phyloP scores from a whole-genome alignment of 2,113 vertebrate species.

The Nycticryphes semicollaris region DNA sequence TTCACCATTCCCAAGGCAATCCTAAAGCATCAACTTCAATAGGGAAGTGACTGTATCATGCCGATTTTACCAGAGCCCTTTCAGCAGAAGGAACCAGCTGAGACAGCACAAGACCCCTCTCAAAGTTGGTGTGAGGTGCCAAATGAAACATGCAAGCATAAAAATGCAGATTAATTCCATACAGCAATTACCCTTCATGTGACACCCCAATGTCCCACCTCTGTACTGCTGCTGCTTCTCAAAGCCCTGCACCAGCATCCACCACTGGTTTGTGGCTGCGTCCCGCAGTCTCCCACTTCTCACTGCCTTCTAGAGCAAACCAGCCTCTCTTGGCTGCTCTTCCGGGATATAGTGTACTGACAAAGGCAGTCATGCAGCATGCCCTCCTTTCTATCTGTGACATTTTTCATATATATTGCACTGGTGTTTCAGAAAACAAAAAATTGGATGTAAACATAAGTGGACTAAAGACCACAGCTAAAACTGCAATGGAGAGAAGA shows the following conservation, averaged over 20 bases:
- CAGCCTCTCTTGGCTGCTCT: not conserved
- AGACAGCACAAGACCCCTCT: not conserved
- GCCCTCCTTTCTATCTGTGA: not conserved
- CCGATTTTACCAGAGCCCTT: not conserved
- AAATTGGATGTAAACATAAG: not conserved
- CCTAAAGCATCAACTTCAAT: not conserved
- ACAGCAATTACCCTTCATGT: accelerated
- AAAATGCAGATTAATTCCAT: not conserved
- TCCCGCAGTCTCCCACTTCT: accelerated
- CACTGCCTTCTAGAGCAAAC: not conserved
- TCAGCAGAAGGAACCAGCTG: too few species aligned
- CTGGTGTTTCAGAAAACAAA: not conserved
- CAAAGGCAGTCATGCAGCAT: accelerated
- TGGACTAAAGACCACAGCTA: not conserved
- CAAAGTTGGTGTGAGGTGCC: not conserved
- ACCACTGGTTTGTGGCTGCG: too few species aligned
- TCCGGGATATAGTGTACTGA: accelerated
- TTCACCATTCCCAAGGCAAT: not conserved
- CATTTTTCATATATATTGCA: not conserved
- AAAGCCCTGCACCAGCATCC: not conserved
- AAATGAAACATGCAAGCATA: accelerated
- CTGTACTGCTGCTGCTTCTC: accelerated
- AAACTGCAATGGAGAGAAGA: accelerated
- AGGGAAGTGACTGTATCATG: accelerated
- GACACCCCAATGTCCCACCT: accelerated